Evolutionary conservation across 2,797 vertebrate genomes (phyloP).

Genomic region (Sebastes trivittatus): DNA sequence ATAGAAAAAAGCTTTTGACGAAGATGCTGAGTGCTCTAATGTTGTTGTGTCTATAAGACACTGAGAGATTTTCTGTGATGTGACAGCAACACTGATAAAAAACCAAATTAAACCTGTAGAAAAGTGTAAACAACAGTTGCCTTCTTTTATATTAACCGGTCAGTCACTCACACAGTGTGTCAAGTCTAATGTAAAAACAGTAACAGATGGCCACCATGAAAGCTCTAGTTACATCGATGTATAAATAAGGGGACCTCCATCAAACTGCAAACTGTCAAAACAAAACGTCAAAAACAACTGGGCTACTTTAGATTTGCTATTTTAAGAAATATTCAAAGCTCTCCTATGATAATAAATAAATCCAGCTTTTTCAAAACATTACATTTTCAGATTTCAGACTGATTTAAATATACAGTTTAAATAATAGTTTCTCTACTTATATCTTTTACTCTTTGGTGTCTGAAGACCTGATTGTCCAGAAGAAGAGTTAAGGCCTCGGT

Average conservation of each 20-base stretch:
- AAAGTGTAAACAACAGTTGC: constrained; percentile 42
- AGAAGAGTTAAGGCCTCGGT: constrained; percentile 27
- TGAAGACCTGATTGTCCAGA: constrained; percentile 59
- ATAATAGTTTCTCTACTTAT: constrained; percentile 12
- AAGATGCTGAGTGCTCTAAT: constrained; percentile 3
- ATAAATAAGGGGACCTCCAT: constrained; percentile 16
- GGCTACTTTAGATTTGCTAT: constrained; percentile 20
- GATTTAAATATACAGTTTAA: constrained; percentile 29
- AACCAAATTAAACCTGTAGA: constrained; percentile 46
- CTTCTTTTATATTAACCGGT: neutral
- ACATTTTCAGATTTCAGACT: constrained; percentile 12
- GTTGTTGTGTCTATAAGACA: neutral
- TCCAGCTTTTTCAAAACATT: neutral
- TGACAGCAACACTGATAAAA: neutral
- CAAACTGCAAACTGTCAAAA: constrained; percentile 36
- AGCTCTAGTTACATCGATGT: constrained; percentile 14
- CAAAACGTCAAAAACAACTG: constrained; percentile 3
- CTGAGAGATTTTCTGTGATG: neutral
- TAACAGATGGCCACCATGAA: constrained; percentile 18
- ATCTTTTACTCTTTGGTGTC: constrained; percentile 68
- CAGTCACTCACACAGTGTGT: constrained; percentile 3
- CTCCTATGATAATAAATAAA: neutral
- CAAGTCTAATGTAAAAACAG: constrained; percentile 18
- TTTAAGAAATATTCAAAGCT: constrained; percentile 16
- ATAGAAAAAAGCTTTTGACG: constrained; percentile 38